Evolutionary conservation across 2,888 invertebrate genomes (phyloP), one percentile per base, ranked within the genome.

Genomic region (Cerastoderma edule): DNA sequence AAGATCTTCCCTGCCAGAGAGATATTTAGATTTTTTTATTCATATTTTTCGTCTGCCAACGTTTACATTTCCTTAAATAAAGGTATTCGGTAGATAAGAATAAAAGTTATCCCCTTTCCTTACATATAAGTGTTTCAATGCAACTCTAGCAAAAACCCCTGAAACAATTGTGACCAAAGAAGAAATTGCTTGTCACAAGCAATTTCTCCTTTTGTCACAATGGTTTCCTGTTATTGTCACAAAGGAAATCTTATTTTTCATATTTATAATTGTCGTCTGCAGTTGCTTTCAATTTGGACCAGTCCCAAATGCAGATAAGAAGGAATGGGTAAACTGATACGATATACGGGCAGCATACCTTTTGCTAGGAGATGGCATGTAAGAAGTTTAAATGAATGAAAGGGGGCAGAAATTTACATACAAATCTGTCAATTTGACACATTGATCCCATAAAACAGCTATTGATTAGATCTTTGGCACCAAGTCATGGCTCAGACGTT

Each of bases 351-450:
- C 33, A 60, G 27, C 39, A 60, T 60, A 60, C 60, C 60, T 24
- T 60, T 60, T 60, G 60, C 60, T 60, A 60, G 60, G 60, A 33
- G 60, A 60, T 60, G 60, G 60, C 60, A 60, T 60, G 60, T 39
- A 16, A 39, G 22, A 10, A 60, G 39, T 60, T 39, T 60, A 39
- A 60, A 35, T 60, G 22, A 39, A 60, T 39, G 22, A 28, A 60
- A 39, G 8, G 39, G 39, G n/a, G 10, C n/a, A n/a, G 27, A 33
- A 60, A 60, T 39, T 60, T 60, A 39, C 39, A 56, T 60, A 19
- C 50, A 13, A 10, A n/a, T 50, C 50, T 50, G 24, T 50, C 22
- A 22, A 10, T 5, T n/a, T 50, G 50, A 50, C 50, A 50, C 8
- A n/a, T 10, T 50, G 22, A 50, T 50, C 50, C 50, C 50, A 50